Evolutionary conservation across 2,113 vertebrate genomes (phyloP), one percentile per base, ranked within the genome.

Genomic region (Elachura formosa): DNA sequence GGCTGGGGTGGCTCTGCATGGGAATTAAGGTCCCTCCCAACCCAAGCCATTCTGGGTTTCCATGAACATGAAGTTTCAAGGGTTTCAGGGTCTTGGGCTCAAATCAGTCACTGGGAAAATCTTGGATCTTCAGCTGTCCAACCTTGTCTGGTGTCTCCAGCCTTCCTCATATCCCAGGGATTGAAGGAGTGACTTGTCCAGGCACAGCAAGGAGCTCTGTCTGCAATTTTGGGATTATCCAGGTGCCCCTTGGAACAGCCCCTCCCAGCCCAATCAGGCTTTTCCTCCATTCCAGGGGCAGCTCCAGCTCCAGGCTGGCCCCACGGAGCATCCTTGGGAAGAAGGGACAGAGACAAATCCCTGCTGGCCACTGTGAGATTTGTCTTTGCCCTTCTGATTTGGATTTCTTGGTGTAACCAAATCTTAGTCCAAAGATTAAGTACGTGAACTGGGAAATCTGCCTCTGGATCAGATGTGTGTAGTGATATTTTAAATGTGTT

Each of bases 1-100:
- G 54, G 29, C 3, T 56, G 63, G 51, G 0, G 8, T 0, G 3
- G 26, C 41, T n/a, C n/a, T n/a, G n/a, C n/a, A 0, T 38, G n/a
- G 0, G 1, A 0, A 22, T 12, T 43, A 0, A 33, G 17, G 4
- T 33, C 45, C 2, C 9, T 36, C 2, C 45, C 83, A 43, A 0
- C 33, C 28, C 73, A 77, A 86, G 21, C 23, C 26, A 15, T 4
- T 6, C 55, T 4, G 4, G 2, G 1, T 29, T 54, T 69, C 56
- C 40, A 76, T 5, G 13, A 48, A 76, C 48, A 61, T 36, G 22
- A 33, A 33, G 16, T 61, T 48, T 38, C 7, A 19, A 33, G 28
- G 21, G 34, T 31, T 9, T 82, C 14, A 52, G 36, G 22, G 38
- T 40, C 29, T 84, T 24, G 33, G 14, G 15, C 34, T 71, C 11